Percentiles rank a stretch among this genome's conserved stretches.
Evolutionary conservation across 2,888 invertebrate species (phyloP).

Genomic region (Plutella xylostella): DNA sequence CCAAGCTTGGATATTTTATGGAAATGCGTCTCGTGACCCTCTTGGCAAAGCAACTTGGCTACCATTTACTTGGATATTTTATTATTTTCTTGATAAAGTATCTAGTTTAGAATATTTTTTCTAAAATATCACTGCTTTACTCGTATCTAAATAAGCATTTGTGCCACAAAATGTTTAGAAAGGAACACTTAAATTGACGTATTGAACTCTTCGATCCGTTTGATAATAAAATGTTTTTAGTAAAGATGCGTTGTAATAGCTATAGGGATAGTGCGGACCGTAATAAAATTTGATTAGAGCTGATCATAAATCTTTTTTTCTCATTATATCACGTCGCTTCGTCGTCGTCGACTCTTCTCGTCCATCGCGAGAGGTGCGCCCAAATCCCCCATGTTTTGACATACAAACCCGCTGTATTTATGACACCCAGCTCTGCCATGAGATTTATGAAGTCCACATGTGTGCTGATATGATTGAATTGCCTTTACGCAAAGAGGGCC

Average conservation of each 20-base stretch:
- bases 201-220: conserved; percentile 28
- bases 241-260: conserved; percentile 31
- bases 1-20: conserved; percentile 48
- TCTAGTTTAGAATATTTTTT: too few relatives aligned
- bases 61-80: conserved; percentile 26
- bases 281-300: conserved; percentile 66
- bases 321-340: conserved; percentile 57
- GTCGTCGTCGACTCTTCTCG: conserved; percentile 30
- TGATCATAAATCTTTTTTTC: conserved; percentile 67
- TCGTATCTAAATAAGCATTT: too few relatives aligned
- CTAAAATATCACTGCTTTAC: too few relatives aligned
- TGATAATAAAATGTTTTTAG: conserved; percentile 33
- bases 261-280: conserved; percentile 43
- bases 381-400: conserved; percentile 66
- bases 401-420: conserved; percentile 58
- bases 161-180: too few relatives aligned
- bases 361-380: conserved; percentile 35
- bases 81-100: too few relatives aligned
- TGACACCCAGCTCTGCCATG: conserved; percentile 53
- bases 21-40: conserved; percentile 50
- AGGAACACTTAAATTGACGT: too few relatives aligned
- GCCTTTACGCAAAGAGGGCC: conserved; percentile 19
- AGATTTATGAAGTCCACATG: conserved; percentile 65
- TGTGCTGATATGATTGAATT: conserved; percentile 55
- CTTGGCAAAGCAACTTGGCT: conserved; percentile 56